These are phyloP conservation scores for Jordanella pulchra DNA, from an alignment of 2,797 vertebrate genomes.

Conservation along the genomic window DNA sequence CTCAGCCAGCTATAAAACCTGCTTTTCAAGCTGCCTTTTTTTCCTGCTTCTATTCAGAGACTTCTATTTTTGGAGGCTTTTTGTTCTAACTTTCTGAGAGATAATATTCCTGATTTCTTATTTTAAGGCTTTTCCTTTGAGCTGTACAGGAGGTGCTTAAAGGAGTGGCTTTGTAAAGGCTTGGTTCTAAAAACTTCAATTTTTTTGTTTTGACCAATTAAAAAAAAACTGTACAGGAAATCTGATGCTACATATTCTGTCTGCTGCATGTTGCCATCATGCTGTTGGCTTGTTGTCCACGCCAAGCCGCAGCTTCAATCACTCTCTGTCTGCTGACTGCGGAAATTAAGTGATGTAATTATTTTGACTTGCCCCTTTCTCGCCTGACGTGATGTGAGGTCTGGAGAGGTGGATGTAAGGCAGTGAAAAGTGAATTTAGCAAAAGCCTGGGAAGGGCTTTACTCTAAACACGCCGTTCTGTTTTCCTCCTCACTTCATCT, in stretches of 20 bases:
- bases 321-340: conserved; percentile 51
- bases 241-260: conserved; percentile 1
- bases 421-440: conserved; percentile 26
- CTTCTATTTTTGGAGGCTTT: conserved; percentile 55
- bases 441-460: conserved; percentile 9
- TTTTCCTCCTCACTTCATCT: conserved; percentile 3
- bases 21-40: conserved; percentile 50
- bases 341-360: conserved; percentile 64
- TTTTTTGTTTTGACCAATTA: background rate
- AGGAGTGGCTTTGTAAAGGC: background rate
- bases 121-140: conserved; percentile 14
- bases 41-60: conserved; percentile 57
- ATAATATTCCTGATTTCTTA: conserved; percentile 19
- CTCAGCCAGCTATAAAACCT: conserved; percentile 32
- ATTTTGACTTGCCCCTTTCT: conserved; percentile 59
- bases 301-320: conserved; percentile 48
- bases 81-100: conserved; percentile 29
- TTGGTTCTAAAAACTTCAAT: background rate
- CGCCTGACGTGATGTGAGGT: conserved; percentile 48
- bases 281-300: conserved; percentile 48
- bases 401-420: conserved; percentile 40
- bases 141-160: background rate
- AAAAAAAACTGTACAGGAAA: background rate
- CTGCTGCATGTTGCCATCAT: conserved; percentile 18
- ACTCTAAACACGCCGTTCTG: background rate